phyloP scores from a whole-genome alignment of 2,113 vertebrate genomes.

The Ovis aries region DNA sequence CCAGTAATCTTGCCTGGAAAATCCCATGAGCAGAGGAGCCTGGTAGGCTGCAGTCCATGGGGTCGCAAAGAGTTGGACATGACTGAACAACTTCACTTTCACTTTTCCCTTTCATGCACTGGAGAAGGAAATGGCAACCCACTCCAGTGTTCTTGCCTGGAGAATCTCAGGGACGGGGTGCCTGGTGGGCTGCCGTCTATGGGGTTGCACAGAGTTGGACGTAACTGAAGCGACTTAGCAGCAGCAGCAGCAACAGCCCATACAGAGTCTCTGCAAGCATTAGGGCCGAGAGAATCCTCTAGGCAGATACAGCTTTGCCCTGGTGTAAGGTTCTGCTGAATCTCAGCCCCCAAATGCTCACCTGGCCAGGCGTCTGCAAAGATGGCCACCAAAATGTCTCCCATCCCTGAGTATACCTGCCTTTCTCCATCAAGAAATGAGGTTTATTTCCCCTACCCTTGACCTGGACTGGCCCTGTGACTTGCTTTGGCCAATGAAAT shows the following conservation, averaged over 20 bases:
- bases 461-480: not conserved
- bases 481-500: not conserved
- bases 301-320: not conserved
- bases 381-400: not conserved
- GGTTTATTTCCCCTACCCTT: not conserved
- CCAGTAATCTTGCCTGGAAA: not conserved
- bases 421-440: not conserved
- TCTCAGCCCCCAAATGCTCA: not conserved
- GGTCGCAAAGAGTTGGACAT: rapidly evolving
- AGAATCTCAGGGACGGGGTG: not conserved
- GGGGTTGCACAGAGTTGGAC: not conserved
- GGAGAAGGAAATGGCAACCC: not conserved
- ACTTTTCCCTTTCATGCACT: not conserved
- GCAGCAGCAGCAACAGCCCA: not conserved
- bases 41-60: not conserved
- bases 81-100: not conserved
- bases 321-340: rapidly evolving
- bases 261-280: not conserved
- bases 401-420: not conserved
- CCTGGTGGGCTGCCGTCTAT: not conserved
- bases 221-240: rapidly evolving
- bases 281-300: not conserved
- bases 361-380: not conserved
- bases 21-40: not conserved
- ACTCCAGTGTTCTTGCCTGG: not conserved